Evolutionary conservation across 2,797 vertebrate genomes (phyloP).

Genomic region (Propithecus perrieri): DNA sequence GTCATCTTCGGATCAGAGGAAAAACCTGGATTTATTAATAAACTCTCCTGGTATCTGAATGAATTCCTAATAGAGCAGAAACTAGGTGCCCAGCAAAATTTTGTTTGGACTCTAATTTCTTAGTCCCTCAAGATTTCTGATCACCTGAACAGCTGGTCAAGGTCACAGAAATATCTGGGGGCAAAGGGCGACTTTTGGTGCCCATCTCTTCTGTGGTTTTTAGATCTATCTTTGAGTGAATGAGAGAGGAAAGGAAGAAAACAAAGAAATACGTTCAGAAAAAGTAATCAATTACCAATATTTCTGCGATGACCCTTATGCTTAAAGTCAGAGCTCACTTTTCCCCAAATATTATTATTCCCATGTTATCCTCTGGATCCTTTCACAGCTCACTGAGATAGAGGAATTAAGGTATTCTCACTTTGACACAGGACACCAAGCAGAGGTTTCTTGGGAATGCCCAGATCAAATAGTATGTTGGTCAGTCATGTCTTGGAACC

Average conservation of each 20-base stretch:
- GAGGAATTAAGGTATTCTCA: neutral
- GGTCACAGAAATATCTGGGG: neutral
- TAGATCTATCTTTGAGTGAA: neutral
- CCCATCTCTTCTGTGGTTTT: neutral
- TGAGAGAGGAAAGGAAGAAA: neutral
- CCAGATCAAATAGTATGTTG: neutral
- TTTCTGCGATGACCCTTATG: neutral
- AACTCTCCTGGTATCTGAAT: neutral
- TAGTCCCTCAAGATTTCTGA: neutral
- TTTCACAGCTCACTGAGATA: neutral
- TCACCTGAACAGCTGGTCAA: neutral
- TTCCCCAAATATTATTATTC: neutral
- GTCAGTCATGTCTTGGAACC: neutral
- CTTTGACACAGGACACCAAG: neutral
- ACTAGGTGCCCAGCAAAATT: neutral
- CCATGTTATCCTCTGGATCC: neutral
- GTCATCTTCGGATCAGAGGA: neutral
- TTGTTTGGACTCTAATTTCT: neutral
- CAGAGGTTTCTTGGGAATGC: neutral
- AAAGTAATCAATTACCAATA: neutral
- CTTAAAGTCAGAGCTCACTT: neutral
- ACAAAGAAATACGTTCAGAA: neutral
- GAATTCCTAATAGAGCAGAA: neutral
- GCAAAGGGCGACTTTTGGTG: neutral
- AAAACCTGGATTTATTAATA: neutral